A percentile compares a stretch with the other conserved stretches of the same genome.
These are phyloP conservation scores for Scolopax mira DNA, from an alignment of 2,113 vertebrate species.

Conservation along the genomic window DNA sequence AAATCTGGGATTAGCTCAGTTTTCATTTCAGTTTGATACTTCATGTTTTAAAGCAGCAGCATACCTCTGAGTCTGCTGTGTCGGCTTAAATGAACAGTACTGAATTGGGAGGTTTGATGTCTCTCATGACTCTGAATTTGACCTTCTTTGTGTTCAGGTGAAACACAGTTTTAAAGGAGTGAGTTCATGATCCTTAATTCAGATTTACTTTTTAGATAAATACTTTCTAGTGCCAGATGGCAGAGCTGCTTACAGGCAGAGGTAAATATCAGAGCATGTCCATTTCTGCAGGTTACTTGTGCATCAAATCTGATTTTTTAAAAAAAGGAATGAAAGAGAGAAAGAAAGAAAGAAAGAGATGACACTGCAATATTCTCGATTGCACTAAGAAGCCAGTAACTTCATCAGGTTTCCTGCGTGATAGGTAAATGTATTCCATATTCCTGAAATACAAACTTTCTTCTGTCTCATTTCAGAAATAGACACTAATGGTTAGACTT, in stretches of 20 bases:
- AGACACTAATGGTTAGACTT: neutral
- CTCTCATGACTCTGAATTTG: neutral
- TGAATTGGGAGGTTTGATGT: neutral
- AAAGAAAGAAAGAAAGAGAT: neutral
- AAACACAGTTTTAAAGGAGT: neutral
- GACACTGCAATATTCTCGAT: neutral
- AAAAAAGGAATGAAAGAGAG: neutral
- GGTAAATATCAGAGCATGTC: neutral
- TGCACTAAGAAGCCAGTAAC: neutral
- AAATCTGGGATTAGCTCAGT: conserved; percentile 51
- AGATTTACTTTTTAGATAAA: neutral
- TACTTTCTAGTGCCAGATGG: neutral
- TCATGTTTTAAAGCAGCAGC: conserved; percentile 13
- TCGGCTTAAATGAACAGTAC: neutral
- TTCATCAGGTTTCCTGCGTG: neutral
- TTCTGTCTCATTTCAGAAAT: neutral
- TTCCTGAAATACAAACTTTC: neutral
- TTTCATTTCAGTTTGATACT: neutral
- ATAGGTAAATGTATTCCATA: neutral
- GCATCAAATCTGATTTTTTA: neutral
- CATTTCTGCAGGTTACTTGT: neutral
- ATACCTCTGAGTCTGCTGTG: neutral
- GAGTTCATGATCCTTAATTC: neutral
- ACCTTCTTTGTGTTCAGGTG: neutral
- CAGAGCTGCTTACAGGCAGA: neutral